phyloP scores from a whole-genome alignment of 2,888 invertebrate genomes.

The Notodonta ziczac region DNA sequence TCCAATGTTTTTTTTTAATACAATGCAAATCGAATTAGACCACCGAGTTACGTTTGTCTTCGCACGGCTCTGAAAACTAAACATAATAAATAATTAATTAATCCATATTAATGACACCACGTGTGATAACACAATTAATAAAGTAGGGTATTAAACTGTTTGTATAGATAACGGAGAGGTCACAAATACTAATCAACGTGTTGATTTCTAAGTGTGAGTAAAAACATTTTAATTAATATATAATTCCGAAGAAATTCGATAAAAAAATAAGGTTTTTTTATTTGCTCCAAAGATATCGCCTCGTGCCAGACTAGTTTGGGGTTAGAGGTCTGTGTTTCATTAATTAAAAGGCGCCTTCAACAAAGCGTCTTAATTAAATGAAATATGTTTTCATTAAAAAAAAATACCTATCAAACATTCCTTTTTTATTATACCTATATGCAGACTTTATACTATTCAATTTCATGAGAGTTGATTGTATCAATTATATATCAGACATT shows the following conservation, averaged over 20 bases:
- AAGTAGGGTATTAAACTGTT: slow-evolving; percentile 31
- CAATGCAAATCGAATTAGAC: too few species aligned
- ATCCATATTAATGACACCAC: slow-evolving; percentile 23
- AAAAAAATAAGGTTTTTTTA: neutral
- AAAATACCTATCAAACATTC: neutral
- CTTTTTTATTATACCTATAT: neutral
- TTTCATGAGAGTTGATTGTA: slow-evolving; percentile 9
- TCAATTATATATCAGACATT: slow-evolving; percentile 6
- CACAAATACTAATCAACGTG: slow-evolving; percentile 20
- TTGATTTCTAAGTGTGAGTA: slow-evolving; percentile 8
- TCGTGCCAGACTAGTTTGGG: neutral
- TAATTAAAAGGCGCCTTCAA: slow-evolving; percentile 5
- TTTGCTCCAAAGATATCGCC: neutral
- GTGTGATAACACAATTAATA: slow-evolving; percentile 21
- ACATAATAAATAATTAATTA: slow-evolving; percentile 17
- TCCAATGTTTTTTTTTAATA: too few species aligned
- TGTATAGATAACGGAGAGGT: slow-evolving; percentile 31
- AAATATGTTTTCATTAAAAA: neutral
- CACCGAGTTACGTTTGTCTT: too few species aligned
- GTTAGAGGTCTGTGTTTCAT: slow-evolving; percentile 1
- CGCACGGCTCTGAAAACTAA: too few species aligned
- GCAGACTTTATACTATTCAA: neutral
- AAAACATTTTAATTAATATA: slow-evolving; percentile 10
- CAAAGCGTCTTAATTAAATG: neutral
- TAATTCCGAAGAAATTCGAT: slow-evolving; percentile 6